These are phyloP conservation scores for Rutilus rutilus DNA, from an alignment of 2,113 vertebrate species.

Conservation along the genomic window DNA sequence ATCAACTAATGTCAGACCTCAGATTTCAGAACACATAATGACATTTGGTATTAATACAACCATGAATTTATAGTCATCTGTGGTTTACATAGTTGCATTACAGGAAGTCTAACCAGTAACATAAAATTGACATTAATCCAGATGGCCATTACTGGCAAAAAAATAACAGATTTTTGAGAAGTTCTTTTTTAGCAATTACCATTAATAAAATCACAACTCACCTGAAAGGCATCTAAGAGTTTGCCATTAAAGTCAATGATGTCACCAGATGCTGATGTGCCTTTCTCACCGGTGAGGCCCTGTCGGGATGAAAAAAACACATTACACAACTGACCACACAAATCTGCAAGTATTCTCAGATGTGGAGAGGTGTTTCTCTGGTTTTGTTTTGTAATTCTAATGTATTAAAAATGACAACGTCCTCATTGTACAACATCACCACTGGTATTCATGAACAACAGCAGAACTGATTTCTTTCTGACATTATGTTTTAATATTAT, in stretches of 20 bases:
- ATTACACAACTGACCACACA: not conserved
- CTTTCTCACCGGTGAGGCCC: conserved; percentile 87
- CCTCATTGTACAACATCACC: too few species aligned
- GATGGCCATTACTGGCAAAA: not conserved
- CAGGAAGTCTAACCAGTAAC: not conserved
- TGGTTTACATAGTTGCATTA: not conserved
- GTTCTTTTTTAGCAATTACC: not conserved
- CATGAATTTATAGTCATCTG: conserved; percentile 9
- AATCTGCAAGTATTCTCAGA: not conserved
- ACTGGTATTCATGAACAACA: too few species aligned
- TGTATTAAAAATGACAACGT: too few species aligned
- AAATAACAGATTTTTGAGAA: not conserved
- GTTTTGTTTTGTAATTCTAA: too few species aligned
- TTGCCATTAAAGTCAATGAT: conserved; percentile 90
- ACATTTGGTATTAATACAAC: conserved; percentile 20
- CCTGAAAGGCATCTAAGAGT: conserved; percentile 90
- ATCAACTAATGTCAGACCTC: conserved; percentile 47
- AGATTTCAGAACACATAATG: conserved; percentile 19
- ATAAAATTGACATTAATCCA: not conserved
- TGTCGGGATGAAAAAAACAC: conserved; percentile 57
- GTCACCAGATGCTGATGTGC: conserved; percentile 82
- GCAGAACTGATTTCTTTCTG: too few species aligned
- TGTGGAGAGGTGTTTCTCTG: not conserved
- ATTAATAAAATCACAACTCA: conserved; percentile 59
- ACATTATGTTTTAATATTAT: too few species aligned